These are phyloP conservation scores for Colletes latitarsis DNA, from an alignment of 1,140 invertebrate genomes.

Conservation along the genomic window DNA sequence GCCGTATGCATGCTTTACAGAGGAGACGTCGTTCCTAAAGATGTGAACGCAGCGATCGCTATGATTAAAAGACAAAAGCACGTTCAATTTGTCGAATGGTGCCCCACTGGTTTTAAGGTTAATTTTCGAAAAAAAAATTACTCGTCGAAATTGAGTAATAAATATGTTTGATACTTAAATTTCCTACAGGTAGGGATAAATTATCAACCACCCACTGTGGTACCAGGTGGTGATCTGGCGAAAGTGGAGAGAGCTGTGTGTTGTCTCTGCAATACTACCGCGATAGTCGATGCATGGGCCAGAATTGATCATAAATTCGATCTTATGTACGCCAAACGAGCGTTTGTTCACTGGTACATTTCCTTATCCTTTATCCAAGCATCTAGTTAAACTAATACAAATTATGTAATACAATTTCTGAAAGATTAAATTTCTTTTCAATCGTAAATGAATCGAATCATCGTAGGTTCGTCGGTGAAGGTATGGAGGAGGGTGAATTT, in stretches of 20 bases:
- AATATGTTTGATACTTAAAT: background rate
- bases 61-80: constrained; percentile 84
- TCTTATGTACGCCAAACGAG: constrained; percentile 88
- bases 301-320: constrained; percentile 88
- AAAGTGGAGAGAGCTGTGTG: constrained; percentile 84
- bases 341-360: constrained; percentile 89
- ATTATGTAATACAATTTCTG: too few relatives aligned
- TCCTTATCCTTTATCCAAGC: background rate
- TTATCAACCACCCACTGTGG: constrained; percentile 88
- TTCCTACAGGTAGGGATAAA: constrained; percentile 83
- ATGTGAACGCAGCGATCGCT: constrained; percentile 85
- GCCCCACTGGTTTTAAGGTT: constrained; percentile 83
- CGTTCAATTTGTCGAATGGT: constrained; percentile 85
- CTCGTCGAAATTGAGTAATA: background rate
- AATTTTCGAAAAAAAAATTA: background rate
- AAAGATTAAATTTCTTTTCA: too few relatives aligned
- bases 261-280: constrained; percentile 90
- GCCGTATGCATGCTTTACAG: constrained; percentile 89
- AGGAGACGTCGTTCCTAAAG: constrained; percentile 83
- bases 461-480: constrained; percentile 85
- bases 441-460: background rate
- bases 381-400: background rate
- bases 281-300: constrained; percentile 89
- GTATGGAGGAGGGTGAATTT: constrained; percentile 91
- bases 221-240: constrained; percentile 88